phyloP scores from a whole-genome alignment of 2,113 vertebrate species.

The Motacilla tschutschensis region DNA sequence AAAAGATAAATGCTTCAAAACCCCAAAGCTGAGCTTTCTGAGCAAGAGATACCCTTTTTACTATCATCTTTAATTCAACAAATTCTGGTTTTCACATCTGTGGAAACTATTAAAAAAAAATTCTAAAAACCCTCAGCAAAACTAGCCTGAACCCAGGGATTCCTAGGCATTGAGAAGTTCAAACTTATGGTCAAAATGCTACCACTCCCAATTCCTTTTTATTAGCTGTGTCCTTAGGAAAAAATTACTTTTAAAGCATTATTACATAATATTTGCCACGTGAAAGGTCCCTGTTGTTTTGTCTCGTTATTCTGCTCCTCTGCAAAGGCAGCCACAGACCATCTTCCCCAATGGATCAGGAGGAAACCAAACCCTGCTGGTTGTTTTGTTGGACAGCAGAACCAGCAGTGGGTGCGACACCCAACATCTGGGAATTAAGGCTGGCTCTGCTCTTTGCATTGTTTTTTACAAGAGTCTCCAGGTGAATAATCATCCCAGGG shows the following conservation, averaged over 20 bases:
- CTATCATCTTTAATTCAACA: neutral
- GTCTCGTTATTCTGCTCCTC: neutral
- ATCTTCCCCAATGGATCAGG: neutral
- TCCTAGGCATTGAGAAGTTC: neutral
- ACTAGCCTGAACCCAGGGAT: neutral
- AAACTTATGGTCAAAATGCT: neutral
- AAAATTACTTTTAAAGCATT: neutral
- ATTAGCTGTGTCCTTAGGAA: neutral
- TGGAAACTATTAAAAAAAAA: neutral
- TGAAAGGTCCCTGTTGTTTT: neutral
- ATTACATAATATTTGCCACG: neutral
- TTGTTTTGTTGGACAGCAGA: neutral
- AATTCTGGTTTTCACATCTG: neutral
- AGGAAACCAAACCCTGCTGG: neutral
- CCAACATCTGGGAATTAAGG: neutral
- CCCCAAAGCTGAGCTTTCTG: neutral
- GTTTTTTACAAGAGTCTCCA: neutral
- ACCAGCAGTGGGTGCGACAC: neutral
- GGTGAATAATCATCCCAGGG: neutral
- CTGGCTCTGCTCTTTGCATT: neutral
- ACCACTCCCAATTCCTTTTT: neutral
- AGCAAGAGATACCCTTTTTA: neutral
- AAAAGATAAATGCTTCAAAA: constrained; percentile 15
- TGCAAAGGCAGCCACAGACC: neutral
- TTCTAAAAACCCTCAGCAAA: neutral